Base-by-base conservation (phyloP, 2,113 vertebrate species). In the Thomomys bottae region DNA sequence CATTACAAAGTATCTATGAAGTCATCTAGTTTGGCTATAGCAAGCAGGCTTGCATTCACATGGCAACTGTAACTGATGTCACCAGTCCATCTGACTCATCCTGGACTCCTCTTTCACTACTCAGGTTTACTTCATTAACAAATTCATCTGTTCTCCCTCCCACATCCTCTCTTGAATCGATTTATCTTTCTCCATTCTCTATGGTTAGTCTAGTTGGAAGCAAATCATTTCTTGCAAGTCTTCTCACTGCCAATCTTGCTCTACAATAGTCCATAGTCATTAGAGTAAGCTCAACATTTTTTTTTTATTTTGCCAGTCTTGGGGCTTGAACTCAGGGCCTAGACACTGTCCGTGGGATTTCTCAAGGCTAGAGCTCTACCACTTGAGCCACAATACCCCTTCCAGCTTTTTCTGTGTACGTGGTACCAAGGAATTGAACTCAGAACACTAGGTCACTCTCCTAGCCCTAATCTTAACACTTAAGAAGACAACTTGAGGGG, bases 101-200 rank as follows among this genome's bases (percentile, higher is more conserved):
- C 30, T n/a, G 66, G 75, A 76, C 75, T 71, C 68, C 40, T 71
- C 83, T 64, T 45, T 84, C 67, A 84, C 42, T 85, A 63, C 45
- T 91, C 84, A 95, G 17, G 78, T 30, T 40, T 70, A 45, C 83
- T 88, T 68, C 87, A 87, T 76, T 88, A 88, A 84, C n/a, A 67
- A 87, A 68, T 83, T 73, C n/a, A 81, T 88, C 77, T 95, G 73
- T 40, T 94, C 81, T 85, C 80, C 40, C 45, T 81, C 70, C 70
- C 38, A 77, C n/a, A 77, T 67, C 49, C 49, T 54, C 45, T 45
- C 49, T 54, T 54, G 49, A 45, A 88, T 77, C 73, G 72, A 32
- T 66, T 73, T 54, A 71, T 40, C 32, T 49, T 54, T 15, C 42
- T 71, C 63, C 36, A 67, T 8, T 54, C 24, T 57, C 63, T n/a